Conservation (phyloP, 2,888 invertebrate species). For the Drosophila mayaguana region DNA sequence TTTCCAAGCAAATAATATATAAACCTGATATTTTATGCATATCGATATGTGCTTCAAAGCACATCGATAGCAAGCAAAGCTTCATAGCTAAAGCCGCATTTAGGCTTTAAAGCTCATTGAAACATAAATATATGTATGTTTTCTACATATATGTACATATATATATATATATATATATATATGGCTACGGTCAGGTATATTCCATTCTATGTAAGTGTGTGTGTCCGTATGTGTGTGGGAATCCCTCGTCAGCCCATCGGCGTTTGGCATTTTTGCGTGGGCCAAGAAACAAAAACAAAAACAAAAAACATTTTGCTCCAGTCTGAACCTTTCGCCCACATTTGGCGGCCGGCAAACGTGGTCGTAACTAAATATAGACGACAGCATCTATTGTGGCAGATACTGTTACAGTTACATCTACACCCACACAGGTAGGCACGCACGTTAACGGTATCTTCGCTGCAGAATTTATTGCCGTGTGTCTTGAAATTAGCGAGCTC, state of each 20-base stretch:
- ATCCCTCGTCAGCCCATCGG: conserved; percentile 29
- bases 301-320: conserved; percentile 20
- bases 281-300: conserved; percentile 24
- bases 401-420: conserved; percentile 21
- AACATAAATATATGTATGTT: too few species aligned
- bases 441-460: conserved; percentile 9
- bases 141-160: too few species aligned
- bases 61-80: conserved; percentile 16
- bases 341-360: conserved; percentile 37
- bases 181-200: conserved; percentile 1
- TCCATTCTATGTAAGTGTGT: not conserved
- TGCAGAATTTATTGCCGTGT: conserved; percentile 11
- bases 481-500: conserved; percentile 41
- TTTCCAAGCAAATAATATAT: too few species aligned
- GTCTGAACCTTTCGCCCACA: conserved; percentile 47
- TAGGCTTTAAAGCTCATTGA: conserved; percentile 24
- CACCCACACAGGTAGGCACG: conserved; percentile 4
- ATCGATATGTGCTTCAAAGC: not conserved
- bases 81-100: not conserved
- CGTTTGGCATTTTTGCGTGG: conserved; percentile 46
- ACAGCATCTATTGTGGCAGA: conserved; percentile 17
- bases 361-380: conserved; percentile 52
- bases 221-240: not conserved
- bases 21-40: not conserved
- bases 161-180: not conserved